phyloP scores from a whole-genome alignment of 2,113 vertebrate genomes.

The Lontra canadensis region DNA sequence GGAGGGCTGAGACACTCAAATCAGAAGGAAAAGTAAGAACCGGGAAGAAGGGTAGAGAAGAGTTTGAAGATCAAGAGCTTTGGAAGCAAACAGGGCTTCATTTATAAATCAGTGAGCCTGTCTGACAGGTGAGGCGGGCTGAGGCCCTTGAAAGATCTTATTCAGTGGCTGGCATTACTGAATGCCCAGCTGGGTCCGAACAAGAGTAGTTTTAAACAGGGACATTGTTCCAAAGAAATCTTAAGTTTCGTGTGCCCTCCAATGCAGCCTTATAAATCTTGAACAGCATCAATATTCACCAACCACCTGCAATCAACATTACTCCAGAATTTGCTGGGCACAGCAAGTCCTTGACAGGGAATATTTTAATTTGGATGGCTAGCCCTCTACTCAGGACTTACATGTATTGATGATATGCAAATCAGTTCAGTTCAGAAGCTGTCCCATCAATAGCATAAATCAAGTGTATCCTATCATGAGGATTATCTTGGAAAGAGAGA shows the following conservation, averaged over 20 bases:
- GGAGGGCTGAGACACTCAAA: neutral
- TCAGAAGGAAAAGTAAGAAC: neutral
- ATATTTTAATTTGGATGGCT: slow-evolving; percentile 13
- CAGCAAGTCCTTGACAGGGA: neutral
- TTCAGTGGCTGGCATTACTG: slow-evolving; percentile 72
- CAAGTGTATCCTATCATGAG: neutral
- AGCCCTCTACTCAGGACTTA: slow-evolving; percentile 36
- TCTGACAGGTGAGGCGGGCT: slow-evolving; percentile 75
- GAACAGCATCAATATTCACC: slow-evolving; percentile 52
- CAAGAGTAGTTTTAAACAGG: slow-evolving; percentile 74
- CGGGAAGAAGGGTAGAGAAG: slow-evolving; percentile 61
- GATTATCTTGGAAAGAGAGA: slow-evolving; percentile 40
- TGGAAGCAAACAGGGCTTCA: slow-evolving; percentile 47
- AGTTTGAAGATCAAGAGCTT: slow-evolving; percentile 55
- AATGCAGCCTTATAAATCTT: slow-evolving; percentile 69
- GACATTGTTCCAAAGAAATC: slow-evolving; percentile 72
- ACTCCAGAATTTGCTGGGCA: slow-evolving; percentile 51
- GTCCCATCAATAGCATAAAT: neutral
- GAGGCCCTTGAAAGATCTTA: slow-evolving; percentile 76
- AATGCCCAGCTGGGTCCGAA: slow-evolving; percentile 70
- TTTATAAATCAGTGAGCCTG: slow-evolving; percentile 70
- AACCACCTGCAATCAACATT: slow-evolving; percentile 52
- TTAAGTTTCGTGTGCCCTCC: slow-evolving; percentile 69
- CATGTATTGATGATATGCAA: neutral
- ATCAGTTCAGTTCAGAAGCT: neutral